These are phyloP conservation scores for Acanthochromis polyacanthus DNA, from an alignment of 2,113 vertebrate species.

Conservation along the genomic window DNA sequence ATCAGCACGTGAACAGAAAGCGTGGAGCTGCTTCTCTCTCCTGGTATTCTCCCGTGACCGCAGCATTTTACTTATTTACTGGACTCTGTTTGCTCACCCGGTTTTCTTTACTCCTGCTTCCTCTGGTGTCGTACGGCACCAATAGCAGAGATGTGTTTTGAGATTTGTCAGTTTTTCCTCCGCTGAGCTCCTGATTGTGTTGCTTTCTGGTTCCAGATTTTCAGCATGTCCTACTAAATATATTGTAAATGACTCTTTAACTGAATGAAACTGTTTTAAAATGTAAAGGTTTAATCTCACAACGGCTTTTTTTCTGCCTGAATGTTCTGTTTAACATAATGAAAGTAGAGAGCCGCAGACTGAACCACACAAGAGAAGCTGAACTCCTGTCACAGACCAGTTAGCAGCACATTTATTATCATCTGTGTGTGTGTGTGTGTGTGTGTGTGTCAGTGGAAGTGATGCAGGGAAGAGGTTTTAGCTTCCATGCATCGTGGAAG, in stretches of 20 bases:
- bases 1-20: background rate
- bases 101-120: background rate
- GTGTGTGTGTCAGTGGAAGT: conserved; percentile 23
- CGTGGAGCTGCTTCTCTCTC: background rate
- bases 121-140: background rate
- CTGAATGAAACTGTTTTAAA: background rate
- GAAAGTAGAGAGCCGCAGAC: background rate
- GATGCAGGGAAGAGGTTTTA: background rate
- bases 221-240: background rate
- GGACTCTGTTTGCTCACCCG: background rate
- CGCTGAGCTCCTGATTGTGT: background rate
- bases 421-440: conserved; percentile 24
- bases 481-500: conserved; percentile 16
- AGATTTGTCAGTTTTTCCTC: background rate
- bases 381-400: conserved; percentile 5
- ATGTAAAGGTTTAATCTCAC: background rate
- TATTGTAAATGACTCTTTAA: background rate
- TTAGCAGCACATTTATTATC: conserved; percentile 44
- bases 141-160: background rate
- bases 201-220: background rate
- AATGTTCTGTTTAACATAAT: background rate
- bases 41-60: background rate
- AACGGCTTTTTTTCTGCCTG: background rate
- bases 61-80: background rate
- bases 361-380: conserved; percentile 26